Conservation (phyloP, 1,140 invertebrate species). For the Hesperophylax magnus region DNA sequence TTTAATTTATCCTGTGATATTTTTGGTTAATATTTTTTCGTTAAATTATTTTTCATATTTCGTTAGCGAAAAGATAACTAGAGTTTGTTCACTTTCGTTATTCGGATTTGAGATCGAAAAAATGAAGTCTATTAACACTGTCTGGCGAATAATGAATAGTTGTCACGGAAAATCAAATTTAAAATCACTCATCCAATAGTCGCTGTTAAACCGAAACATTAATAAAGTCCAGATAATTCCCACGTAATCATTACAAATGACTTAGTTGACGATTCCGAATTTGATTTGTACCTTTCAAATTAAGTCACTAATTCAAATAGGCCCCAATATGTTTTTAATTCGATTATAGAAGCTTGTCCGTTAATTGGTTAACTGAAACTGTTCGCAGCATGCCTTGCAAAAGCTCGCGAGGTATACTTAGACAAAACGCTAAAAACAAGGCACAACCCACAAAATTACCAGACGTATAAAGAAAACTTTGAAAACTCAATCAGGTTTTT, state of each 20-base stretch:
- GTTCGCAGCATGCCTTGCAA: not conserved
- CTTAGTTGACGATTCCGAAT: slow-evolving; percentile 12
- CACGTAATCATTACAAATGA: slow-evolving; percentile 22
- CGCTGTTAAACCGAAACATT: not conserved
- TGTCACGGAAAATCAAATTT: not conserved
- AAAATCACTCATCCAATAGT: slow-evolving; percentile 8
- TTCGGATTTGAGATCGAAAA: no score
- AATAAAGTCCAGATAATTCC: slow-evolving; percentile 20
- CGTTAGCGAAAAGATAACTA: no score
- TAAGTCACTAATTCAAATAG: slow-evolving; percentile 30
- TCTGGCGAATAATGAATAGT: not conserved
- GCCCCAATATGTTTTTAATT: slow-evolving; percentile 30
- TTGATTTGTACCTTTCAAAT: slow-evolving; percentile 34
- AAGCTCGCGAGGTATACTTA: slow-evolving; percentile 1
- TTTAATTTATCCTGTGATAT: no score
- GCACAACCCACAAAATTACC: slow-evolving; percentile 1
- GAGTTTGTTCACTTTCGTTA: no score
- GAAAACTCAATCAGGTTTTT: not conserved
- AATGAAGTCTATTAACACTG: not conserved
- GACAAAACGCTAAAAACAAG: not conserved
- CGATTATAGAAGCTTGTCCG: not conserved
- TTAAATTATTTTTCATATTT: no score
- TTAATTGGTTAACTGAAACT: slow-evolving; percentile 33
- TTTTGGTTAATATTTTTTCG: no score
- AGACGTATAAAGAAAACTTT: not conserved